phyloP scores from a whole-genome alignment of 2,888 invertebrate species.

The Carpatolechia fugitivella region DNA sequence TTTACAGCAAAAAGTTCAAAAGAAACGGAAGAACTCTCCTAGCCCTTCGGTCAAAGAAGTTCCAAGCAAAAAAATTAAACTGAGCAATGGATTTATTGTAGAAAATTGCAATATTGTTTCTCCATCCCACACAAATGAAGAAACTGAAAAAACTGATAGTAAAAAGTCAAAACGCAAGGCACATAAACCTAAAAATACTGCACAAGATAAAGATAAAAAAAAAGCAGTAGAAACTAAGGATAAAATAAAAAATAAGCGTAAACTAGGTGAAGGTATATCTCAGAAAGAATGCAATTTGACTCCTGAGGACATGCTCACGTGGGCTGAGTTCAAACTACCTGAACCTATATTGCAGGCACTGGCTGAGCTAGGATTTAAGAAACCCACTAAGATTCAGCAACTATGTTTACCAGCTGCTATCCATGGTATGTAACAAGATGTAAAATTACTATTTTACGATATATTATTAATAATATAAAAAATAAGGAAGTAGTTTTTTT shows the following conservation, averaged over 20 bases:
- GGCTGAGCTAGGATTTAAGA: slow-evolving; percentile 85
- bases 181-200: slow-evolving; percentile 16
- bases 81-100: slow-evolving; percentile 61
- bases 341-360: slow-evolving; percentile 85
- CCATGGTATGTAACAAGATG: slow-evolving; percentile 82
- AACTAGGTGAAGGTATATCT: slow-evolving; percentile 50
- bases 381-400: slow-evolving; percentile 94
- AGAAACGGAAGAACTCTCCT: slow-evolving; percentile 35
- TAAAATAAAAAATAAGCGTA: slow-evolving; percentile 6
- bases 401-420: slow-evolving; percentile 90
- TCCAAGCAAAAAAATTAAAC: slow-evolving; percentile 47
- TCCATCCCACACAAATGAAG: slow-evolving; percentile 49
- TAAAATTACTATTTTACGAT: no score
- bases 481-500: no score
- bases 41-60: slow-evolving; percentile 37
- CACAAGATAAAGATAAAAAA: slow-evolving; percentile 1
- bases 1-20: slow-evolving; percentile 31
- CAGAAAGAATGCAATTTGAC: slow-evolving; percentile 41
- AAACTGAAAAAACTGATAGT: slow-evolving; percentile 17
- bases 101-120: slow-evolving; percentile 44
- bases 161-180: slow-evolving; percentile 27
- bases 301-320: slow-evolving; percentile 76
- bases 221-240: not conserved
- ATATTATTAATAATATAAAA: no score
- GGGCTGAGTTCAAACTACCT: slow-evolving; percentile 85